A percentile compares a stretch with the other conserved stretches of the same genome.
phyloP scores from a whole-genome alignment of 1,140 invertebrate genomes.

The Lineus longissimus region DNA sequence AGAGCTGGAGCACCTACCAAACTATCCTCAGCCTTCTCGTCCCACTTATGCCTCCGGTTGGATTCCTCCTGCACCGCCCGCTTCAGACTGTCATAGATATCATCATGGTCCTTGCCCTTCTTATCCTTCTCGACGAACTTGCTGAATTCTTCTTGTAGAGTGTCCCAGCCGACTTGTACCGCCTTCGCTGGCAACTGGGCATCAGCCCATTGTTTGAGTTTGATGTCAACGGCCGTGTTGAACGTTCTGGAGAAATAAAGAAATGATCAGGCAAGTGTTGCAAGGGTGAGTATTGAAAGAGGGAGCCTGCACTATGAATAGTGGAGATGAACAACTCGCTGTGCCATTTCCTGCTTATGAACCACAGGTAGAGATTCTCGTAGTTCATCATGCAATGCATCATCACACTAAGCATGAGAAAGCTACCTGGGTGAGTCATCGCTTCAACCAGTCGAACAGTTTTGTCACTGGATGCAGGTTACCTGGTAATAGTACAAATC shows the following conservation, averaged over 20 bases:
- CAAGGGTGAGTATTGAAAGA: neutral
- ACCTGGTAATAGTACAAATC: neutral
- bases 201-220: constrained; percentile 93
- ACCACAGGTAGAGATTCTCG: neutral
- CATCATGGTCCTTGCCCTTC: constrained; percentile 72
- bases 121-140: constrained; percentile 73
- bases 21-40: constrained; percentile 72
- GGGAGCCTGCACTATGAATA: neutral
- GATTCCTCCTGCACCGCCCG: constrained; percentile 81
- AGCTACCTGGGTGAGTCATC: no score
- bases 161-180: constrained; percentile 80
- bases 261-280: constrained; percentile 6
- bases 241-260: constrained; percentile 68
- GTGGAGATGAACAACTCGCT: neutral
- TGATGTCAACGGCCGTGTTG: constrained; percentile 96
- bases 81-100: constrained; percentile 88
- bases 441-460: no score
- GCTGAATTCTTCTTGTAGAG: constrained; percentile 79
- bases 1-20: constrained; percentile 57
- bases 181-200: constrained; percentile 78
- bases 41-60: constrained; percentile 84
- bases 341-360: no score
- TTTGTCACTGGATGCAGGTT: no score
- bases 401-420: no score
- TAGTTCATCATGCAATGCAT: no score